These are phyloP conservation scores for Strigamia maritima DNA, from an alignment of 2,888 invertebrate genomes.

Conservation along the genomic window DNA sequence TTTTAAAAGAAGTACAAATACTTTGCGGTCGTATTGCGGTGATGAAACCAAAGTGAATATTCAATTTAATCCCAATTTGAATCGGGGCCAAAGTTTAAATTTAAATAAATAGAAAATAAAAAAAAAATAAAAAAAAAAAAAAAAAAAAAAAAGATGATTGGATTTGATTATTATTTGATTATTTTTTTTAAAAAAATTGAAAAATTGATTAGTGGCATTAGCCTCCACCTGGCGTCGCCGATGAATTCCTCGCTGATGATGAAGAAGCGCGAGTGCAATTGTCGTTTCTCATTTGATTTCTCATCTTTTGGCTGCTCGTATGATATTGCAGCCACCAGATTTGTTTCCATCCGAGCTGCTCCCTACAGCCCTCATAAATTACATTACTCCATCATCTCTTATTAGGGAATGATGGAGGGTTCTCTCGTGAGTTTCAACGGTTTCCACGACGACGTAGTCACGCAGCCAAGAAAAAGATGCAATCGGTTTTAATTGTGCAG, in stretches of 20 bases:
- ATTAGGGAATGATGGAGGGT: not conserved
- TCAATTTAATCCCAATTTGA: no score
- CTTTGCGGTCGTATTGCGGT: no score
- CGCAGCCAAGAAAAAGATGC: not conserved
- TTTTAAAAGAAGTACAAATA: no score
- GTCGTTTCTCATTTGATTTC: slow-evolving; percentile 7
- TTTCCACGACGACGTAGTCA: not conserved
- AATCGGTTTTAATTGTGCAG: not conserved
- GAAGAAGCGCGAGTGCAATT: not conserved
- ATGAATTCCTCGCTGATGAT: not conserved
- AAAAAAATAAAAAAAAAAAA: no score
- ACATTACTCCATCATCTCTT: not conserved
- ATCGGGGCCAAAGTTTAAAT: no score
- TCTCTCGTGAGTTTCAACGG: not conserved
- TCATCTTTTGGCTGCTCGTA: not conserved
- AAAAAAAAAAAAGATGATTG: no score
- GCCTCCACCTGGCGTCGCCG: not conserved
- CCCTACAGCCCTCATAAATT: not conserved
- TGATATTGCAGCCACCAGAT: not conserved
- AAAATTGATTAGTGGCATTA: no score
- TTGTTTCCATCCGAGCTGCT: not conserved
- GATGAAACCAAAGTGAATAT: no score
- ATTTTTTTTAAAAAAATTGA: not conserved
- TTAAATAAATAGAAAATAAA: no score
- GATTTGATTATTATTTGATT: no score